Evolutionary conservation across 2,888 invertebrate species (phyloP).

Genomic region (Polymixis lichenea): DNA sequence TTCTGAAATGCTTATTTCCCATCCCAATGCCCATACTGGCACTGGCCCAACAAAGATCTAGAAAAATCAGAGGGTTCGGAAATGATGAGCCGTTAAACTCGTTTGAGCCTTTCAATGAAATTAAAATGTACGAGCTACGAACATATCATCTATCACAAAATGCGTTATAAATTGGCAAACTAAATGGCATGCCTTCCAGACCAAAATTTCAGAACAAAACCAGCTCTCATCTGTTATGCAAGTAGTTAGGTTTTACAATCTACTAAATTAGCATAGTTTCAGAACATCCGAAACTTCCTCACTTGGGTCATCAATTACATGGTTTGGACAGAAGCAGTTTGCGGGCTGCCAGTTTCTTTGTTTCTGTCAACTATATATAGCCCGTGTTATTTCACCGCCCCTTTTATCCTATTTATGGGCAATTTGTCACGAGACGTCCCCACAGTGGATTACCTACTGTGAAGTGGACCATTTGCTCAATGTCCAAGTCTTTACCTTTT

Average conservation of each 20-base stretch:
- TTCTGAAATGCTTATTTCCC: conserved; percentile 55
- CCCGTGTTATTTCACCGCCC: conserved; percentile 69
- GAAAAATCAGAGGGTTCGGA: conserved; percentile 58
- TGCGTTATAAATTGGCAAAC: conserved; percentile 24
- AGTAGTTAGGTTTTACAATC: conserved; percentile 45
- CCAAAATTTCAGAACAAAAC: conserved; percentile 23
- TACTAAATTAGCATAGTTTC: conserved; percentile 49
- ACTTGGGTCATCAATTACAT: conserved; percentile 58
- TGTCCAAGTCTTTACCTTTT: conserved; percentile 53
- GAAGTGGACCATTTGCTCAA: conserved; percentile 69
- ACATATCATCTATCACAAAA: conserved; percentile 18
- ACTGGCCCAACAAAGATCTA: conserved; percentile 66
- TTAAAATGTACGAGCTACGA: conserved; percentile 19
- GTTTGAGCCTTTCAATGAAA: conserved; percentile 37
- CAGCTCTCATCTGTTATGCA: conserved; percentile 30
- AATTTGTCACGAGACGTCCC: conserved; percentile 75
- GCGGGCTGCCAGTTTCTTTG: conserved; percentile 74
- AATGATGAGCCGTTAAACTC: conserved; percentile 48
- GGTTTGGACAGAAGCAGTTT: conserved; percentile 62
- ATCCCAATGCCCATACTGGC: conserved; percentile 62
- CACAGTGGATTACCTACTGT: conserved; percentile 67
- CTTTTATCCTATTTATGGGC: conserved; percentile 77
- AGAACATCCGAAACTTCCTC: conserved; percentile 35
- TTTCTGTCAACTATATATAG: conserved; percentile 74
- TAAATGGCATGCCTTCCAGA: conserved; percentile 16